phyloP scores from a whole-genome alignment of 2,113 vertebrate species.

The Ictidomys tridecemlineatus region DNA sequence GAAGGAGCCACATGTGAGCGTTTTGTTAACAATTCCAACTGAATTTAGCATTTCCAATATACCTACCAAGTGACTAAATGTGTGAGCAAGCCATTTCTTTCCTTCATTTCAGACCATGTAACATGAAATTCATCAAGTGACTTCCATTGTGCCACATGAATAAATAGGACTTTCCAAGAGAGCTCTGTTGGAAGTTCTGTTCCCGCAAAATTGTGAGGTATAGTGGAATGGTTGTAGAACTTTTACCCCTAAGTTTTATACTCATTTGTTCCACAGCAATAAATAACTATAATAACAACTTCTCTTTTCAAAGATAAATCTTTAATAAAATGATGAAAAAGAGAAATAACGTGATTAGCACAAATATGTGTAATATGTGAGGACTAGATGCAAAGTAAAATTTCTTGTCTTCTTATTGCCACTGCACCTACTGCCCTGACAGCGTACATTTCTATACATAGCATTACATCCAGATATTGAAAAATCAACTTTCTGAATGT shows the following conservation, averaged over 20 bases:
- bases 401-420: background rate
- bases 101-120: background rate
- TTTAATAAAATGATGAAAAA: background rate
- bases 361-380: background rate
- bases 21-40: background rate
- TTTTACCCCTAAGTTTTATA: background rate
- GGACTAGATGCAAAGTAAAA: background rate
- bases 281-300: background rate
- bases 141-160: background rate
- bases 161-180: background rate
- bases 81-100: background rate
- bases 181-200: background rate
- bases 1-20: background rate
- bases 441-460: background rate
- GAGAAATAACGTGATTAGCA: background rate
- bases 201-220: background rate
- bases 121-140: background rate
- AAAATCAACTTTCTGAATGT: background rate
- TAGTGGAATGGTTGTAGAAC: background rate
- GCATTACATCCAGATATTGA: background rate
- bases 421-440: background rate
- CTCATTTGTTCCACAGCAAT: background rate
- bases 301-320: background rate
- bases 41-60: background rate
- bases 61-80: background rate